Evolutionary conservation across 1,140 invertebrate genomes (phyloP).

Genomic region (Brachionus angularis): DNA sequence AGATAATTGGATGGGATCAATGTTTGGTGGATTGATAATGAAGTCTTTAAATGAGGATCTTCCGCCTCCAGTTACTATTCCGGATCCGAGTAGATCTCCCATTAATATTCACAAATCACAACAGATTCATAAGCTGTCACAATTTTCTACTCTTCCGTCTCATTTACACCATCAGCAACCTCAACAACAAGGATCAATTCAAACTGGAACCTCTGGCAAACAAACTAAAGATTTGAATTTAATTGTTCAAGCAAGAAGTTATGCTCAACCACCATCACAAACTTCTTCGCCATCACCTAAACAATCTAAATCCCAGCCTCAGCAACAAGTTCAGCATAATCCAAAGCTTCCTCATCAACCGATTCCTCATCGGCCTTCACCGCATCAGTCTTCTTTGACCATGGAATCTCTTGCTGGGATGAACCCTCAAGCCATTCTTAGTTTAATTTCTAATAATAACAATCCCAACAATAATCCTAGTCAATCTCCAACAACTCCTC

Average conservation of each 20-base stretch:
- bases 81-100: background rate
- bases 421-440: no score
- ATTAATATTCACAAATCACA: background rate
- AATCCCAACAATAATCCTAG: background rate
- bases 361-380: no score
- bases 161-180: background rate
- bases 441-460: no score
- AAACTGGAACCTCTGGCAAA: background rate
- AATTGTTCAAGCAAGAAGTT: conserved; percentile 2
- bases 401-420: no score
- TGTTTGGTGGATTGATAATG: conserved; percentile 29
- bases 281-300: background rate
- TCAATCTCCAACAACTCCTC: background rate
- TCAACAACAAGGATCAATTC: background rate
- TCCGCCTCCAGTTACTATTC: conserved; percentile 22
- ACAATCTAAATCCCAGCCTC: no score
- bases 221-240: conserved; percentile 19
- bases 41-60: conserved; percentile 36
- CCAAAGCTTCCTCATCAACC: no score
- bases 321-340: no score
- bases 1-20: conserved; percentile 25
- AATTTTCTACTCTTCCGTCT: no score
- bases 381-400: no score
- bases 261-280: background rate
- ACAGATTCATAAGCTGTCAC: no score